Conservation (phyloP, 2,888 invertebrate species). For the Tiphia femorata region DNA sequence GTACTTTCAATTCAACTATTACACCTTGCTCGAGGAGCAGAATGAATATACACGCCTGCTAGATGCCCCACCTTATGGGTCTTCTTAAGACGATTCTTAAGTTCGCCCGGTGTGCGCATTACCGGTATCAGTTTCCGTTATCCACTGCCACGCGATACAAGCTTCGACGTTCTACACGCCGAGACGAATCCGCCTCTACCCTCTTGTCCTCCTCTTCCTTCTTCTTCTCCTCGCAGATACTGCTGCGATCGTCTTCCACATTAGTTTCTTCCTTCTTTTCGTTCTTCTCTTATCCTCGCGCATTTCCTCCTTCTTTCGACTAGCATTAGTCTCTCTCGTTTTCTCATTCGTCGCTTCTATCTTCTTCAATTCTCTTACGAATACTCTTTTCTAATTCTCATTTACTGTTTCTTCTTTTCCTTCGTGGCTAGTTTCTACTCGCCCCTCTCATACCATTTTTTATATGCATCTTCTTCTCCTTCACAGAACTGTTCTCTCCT, state of each 20-base stretch:
- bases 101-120: constrained; percentile 36
- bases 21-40: too few relatives aligned
- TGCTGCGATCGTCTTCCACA: constrained; percentile 10
- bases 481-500: too few relatives aligned
- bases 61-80: too few relatives aligned
- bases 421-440: too few relatives aligned
- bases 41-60: too few relatives aligned
- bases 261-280: not conserved
- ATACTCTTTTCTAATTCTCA: too few relatives aligned
- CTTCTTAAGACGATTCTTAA: constrained; percentile 34
- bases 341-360: too few relatives aligned
- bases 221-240: not conserved
- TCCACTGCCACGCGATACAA: constrained; percentile 10
- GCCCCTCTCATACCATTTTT: too few relatives aligned
- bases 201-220: constrained; percentile 12
- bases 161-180: constrained; percentile 15
- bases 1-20: too few relatives aligned
- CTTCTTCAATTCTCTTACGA: too few relatives aligned
- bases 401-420: too few relatives aligned
- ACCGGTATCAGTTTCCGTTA: constrained; percentile 42
- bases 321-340: constrained; percentile 5
- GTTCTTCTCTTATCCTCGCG: constrained; percentile 10
- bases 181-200: constrained; percentile 25
- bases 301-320: constrained; percentile 9
- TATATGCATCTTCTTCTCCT: too few relatives aligned